phyloP scores from a whole-genome alignment of 2,113 vertebrate genomes.

The Trematomus loennbergii region DNA sequence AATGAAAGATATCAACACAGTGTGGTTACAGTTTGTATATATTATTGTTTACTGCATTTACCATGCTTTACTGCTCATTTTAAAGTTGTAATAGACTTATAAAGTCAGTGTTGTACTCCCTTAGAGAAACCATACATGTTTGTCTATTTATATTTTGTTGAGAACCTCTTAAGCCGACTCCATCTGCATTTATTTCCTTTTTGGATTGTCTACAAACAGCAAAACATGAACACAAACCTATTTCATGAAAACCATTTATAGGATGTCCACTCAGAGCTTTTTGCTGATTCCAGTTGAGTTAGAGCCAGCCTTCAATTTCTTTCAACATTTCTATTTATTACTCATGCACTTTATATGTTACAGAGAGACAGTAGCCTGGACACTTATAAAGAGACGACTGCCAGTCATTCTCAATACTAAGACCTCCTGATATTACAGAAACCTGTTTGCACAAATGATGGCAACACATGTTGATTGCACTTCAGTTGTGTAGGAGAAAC shows the following conservation, averaged over 20 bases:
- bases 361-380: not conserved
- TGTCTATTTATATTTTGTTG: not conserved
- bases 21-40: not conserved
- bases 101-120: not conserved
- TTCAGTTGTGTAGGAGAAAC: not conserved
- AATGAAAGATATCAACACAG: not conserved
- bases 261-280: not conserved
- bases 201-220: not conserved
- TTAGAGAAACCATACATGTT: not conserved
- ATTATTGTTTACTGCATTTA: not conserved
- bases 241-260: not conserved
- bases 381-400: not conserved
- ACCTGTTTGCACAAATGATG: not conserved
- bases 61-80: not conserved
- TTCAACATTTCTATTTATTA: not conserved
- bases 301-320: conserved; percentile 1
- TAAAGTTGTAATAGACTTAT: not conserved
- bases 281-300: not conserved
- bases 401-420: not conserved
- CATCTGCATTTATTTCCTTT: not conserved
- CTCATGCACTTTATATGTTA: not conserved
- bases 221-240: not conserved
- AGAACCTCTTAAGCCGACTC: not conserved
- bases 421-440: not conserved
- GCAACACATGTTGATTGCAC: not conserved